Base-by-base conservation (phyloP, 92 coral and sea anemone genomes). In the Heliopora coerulea region DNA sequence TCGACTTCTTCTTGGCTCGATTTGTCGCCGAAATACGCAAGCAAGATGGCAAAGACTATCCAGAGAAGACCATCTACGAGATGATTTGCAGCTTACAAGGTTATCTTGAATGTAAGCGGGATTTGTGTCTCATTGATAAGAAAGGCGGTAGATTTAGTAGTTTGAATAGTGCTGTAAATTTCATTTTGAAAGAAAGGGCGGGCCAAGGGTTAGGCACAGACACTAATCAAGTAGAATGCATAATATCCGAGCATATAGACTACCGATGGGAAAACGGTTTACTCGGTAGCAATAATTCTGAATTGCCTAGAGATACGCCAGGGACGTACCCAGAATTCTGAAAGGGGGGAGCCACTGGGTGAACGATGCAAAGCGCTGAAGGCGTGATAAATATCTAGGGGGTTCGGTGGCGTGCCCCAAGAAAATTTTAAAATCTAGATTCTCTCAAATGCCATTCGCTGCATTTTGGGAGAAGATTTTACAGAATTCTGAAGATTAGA, bases 41-140 rank as follows among this genome's bases (percentile, higher is more conserved):
- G 80, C 62, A 54, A 50, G 49, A 80, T 64, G 72, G 85, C 65
- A 59, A n/a, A n/a, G n/a, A n/a, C n/a, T n/a, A n/a, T n/a, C n/a
- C n/a, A n/a, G n/a, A n/a, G n/a, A n/a, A n/a, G n/a, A n/a, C n/a
- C n/a, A n/a, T n/a, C n/a, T n/a, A n/a, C n/a, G n/a, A n/a, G n/a
- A n/a, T n/a, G n/a, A n/a, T n/a, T n/a, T n/a, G n/a, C n/a, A n/a
- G n/a, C n/a, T n/a, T 72, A 52, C 85, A 80, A 72, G 25, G 80
- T 73, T 80, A 80, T 80, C 85, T 80, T 49, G 35, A 39, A 59
- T 73, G 80, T 80, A 80, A 80, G 83, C 78, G 62, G 56, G 78
- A 52, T 25, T 40, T 79, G 27, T 78, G 42, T 33, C 75, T 78
- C 28, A 78, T 78, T 65, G 83, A 78, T 78, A 78, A 78, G n/a